A percentile compares a stretch with the other conserved stretches of the same genome.
Evolutionary conservation across 2,797 vertebrate genomes (phyloP).

Genomic region (Eutrigla gurnardus): DNA sequence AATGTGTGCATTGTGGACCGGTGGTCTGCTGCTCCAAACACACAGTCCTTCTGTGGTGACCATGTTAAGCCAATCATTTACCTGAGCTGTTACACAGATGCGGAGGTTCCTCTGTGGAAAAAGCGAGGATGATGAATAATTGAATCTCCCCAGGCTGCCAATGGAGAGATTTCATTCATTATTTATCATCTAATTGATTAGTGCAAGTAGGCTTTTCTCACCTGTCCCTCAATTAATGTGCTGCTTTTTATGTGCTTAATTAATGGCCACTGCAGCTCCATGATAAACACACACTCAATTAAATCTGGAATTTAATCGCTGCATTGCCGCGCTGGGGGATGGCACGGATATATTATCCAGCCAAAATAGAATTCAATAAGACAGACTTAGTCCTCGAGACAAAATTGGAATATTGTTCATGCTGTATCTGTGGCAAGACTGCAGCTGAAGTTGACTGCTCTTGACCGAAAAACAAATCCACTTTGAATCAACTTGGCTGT

Average conservation of each 20-base stretch:
- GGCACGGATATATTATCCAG: conserved; percentile 65
- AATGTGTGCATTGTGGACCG: not conserved
- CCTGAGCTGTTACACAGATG: conserved; percentile 55
- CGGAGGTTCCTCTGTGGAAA: conserved; percentile 43
- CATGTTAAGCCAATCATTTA: conserved; percentile 60
- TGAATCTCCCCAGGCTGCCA: conserved; percentile 54
- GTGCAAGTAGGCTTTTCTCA: conserved; percentile 62
- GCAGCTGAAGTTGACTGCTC: conserved; percentile 49
- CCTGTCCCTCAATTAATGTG: conserved; percentile 72
- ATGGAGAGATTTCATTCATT: conserved; percentile 66
- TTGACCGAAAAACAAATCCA: conserved; percentile 52
- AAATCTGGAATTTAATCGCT: conserved; percentile 63
- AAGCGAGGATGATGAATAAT: conserved; percentile 62
- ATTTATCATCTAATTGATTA: conserved; percentile 79
- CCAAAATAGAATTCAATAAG: conserved; percentile 62
- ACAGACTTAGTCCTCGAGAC: conserved; percentile 51
- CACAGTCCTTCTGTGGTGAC: conserved; percentile 25
- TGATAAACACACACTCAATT: conserved; percentile 78
- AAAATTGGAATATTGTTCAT: conserved; percentile 60
- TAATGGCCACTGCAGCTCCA: conserved; percentile 69
- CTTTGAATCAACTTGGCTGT: conserved; percentile 56
- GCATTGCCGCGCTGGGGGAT: conserved; percentile 23
- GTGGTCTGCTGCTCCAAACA: not conserved
- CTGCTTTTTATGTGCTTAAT: conserved; percentile 79
- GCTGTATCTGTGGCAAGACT: conserved; percentile 36